phyloP scores from a whole-genome alignment of 2,797 vertebrate species.

The Sarcoramphus papa region DNA sequence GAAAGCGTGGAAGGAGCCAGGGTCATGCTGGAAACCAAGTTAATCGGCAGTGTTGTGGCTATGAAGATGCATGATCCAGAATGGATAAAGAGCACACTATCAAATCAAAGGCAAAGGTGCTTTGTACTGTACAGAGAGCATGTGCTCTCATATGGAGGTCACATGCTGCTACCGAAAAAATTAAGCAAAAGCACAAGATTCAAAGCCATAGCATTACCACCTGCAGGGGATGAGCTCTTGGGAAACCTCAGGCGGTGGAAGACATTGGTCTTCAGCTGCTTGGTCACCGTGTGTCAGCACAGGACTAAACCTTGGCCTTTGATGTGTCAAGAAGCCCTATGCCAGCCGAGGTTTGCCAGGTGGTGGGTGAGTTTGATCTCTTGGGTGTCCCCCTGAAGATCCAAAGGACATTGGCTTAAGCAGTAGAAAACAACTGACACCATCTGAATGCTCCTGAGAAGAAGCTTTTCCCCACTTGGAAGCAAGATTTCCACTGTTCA shows the following conservation, averaged over 20 bases:
- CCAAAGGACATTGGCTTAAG: neutral
- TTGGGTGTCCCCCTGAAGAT: neutral
- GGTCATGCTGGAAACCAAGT: neutral
- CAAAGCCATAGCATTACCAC: neutral
- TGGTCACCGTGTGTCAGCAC: neutral
- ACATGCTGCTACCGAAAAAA: neutral
- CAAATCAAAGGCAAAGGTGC: neutral
- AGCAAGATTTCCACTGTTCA: neutral
- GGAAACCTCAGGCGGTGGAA: neutral
- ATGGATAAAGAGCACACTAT: neutral
- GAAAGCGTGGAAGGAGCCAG: neutral
- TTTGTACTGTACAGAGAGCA: neutral
- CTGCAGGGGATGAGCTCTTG: neutral
- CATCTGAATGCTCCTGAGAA: neutral
- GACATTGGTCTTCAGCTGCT: neutral
- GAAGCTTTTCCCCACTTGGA: neutral
- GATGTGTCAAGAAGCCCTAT: neutral
- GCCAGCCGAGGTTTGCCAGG: rapidly evolving
- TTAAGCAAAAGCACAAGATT: neutral
- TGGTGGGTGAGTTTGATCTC: neutral
- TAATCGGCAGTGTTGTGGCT: rapidly evolving
- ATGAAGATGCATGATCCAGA: neutral
- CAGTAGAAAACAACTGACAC: neutral
- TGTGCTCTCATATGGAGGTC: neutral
- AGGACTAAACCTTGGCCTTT: neutral